A percentile compares a stretch with the other conserved stretches of the same genome.
phyloP scores from a whole-genome alignment of 2,888 invertebrate genomes.

The Nemotelus pantherinus region DNA sequence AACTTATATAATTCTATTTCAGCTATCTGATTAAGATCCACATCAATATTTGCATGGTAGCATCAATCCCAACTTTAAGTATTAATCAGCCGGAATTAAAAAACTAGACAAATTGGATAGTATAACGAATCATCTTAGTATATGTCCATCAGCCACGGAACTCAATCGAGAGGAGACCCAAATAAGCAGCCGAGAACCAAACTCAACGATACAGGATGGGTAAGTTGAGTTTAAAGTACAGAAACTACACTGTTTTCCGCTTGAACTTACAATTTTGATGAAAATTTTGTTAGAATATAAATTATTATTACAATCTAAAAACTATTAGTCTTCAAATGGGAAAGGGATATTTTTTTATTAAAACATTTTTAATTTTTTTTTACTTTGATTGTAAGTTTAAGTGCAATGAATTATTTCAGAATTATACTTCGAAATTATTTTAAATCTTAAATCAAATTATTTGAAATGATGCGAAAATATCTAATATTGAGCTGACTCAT shows the following conservation, averaged over 20 bases:
- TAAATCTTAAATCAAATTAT: too few relatives aligned
- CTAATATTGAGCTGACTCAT: background rate
- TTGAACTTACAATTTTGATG: too few relatives aligned
- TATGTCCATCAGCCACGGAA: constrained; percentile 51
- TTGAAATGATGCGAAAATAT: too few relatives aligned
- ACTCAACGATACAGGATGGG: constrained; percentile 55
- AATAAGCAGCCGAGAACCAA: constrained; percentile 51
- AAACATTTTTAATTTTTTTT: background rate
- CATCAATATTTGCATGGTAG: constrained; percentile 16
- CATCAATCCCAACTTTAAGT: background rate
- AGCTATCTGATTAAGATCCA: background rate
- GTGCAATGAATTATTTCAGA: too few relatives aligned
- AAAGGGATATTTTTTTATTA: background rate
- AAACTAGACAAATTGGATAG: constrained; percentile 36
- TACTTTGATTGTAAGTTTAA: too few relatives aligned
- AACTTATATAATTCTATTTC: background rate
- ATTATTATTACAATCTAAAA: too few relatives aligned
- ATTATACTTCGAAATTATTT: too few relatives aligned
- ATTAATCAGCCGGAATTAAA: background rate
- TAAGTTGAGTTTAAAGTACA: constrained; percentile 35
- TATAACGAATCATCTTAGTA: constrained; percentile 26
- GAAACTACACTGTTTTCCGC: too few relatives aligned
- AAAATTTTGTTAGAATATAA: too few relatives aligned
- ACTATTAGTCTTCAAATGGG: too few relatives aligned
- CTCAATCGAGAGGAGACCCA: constrained; percentile 39